These are phyloP conservation scores for Anadara kagoshimensis DNA, from an alignment of 1,140 invertebrate genomes.

Conservation along the genomic window DNA sequence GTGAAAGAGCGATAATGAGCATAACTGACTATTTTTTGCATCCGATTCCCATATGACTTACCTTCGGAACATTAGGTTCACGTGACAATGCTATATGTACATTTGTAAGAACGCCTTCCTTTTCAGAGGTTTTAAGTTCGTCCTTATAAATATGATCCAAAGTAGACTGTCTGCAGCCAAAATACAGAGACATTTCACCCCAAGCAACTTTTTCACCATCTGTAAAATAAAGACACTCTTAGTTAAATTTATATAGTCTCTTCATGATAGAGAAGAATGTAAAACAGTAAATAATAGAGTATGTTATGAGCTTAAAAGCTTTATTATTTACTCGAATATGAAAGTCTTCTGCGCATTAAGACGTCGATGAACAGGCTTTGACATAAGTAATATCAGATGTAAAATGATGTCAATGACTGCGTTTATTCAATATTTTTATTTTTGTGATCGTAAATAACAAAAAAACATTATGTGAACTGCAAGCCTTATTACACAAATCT, in stretches of 20 bases:
- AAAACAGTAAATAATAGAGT: background rate
- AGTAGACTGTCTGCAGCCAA: slow-evolving; percentile 1
- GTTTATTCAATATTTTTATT: too few species aligned
- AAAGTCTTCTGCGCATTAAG: too few species aligned
- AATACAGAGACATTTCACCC: slow-evolving; percentile 9
- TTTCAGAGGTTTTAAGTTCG: background rate
- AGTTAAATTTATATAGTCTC: background rate
- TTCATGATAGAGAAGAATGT: background rate
- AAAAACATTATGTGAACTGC: too few species aligned
- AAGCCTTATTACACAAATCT: too few species aligned
- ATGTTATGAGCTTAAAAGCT: background rate
- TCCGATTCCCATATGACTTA: background rate
- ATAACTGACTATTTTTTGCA: too few species aligned
- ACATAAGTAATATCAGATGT: too few species aligned
- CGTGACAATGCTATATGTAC: background rate
- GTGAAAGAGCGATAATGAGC: too few species aligned
- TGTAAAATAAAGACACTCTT: background rate
- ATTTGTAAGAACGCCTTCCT: background rate
- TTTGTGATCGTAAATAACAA: too few species aligned
- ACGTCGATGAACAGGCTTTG: too few species aligned
- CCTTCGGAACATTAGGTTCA: background rate
- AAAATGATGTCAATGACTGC: too few species aligned
- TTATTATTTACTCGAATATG: too few species aligned
- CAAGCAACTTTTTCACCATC: background rate
- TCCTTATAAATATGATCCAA: slow-evolving; percentile 2